A percentile compares a stretch with the other conserved stretches of the same genome.
phyloP scores from a whole-genome alignment of 37 sponge, comb jelly and placozoan genomes.

The Oscarella lobularis region DNA sequence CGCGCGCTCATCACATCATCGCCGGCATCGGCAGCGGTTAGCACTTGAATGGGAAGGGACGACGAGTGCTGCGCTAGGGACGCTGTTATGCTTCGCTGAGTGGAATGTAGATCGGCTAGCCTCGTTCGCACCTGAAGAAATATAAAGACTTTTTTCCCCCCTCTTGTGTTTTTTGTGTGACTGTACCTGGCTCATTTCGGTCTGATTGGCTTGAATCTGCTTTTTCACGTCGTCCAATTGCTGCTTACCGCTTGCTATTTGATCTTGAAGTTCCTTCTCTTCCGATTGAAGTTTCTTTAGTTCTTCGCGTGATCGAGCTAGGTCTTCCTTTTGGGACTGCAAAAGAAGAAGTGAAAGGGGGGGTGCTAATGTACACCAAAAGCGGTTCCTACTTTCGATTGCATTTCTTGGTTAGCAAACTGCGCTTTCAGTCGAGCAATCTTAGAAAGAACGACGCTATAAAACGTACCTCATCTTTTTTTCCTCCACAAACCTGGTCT shows the following conservation, averaged over 20 bases:
- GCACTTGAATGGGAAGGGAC: background rate
- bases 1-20: slow-evolving; percentile 48
- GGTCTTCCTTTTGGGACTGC: slow-evolving; percentile 20
- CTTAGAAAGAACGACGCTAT: background rate
- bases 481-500: slow-evolving; percentile 26
- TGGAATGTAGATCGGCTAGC: background rate
- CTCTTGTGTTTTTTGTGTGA: too few species aligned
- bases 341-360: too few species aligned
- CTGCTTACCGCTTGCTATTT: slow-evolving; percentile 27
- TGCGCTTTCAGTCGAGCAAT: slow-evolving; percentile 36
- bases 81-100: slow-evolving; percentile 1
- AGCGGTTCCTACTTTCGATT: slow-evolving; percentile 8
- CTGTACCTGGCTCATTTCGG: slow-evolving; percentile 36
- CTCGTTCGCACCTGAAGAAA: background rate
- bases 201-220: slow-evolving; percentile 15
- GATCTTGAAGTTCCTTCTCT: background rate
- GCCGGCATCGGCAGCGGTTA: background rate
- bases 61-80: slow-evolving; percentile 16
- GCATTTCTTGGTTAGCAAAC: slow-evolving; percentile 31
- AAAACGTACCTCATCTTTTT: background rate
- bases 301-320: slow-evolving; percentile 40
- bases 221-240: slow-evolving; percentile 38
- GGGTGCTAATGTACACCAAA: too few species aligned
- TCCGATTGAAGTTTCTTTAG: slow-evolving; percentile 13
- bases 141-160: too few species aligned